Conservation (phyloP, 2,113 vertebrate species). For the Anoplopoma fimbria region DNA sequence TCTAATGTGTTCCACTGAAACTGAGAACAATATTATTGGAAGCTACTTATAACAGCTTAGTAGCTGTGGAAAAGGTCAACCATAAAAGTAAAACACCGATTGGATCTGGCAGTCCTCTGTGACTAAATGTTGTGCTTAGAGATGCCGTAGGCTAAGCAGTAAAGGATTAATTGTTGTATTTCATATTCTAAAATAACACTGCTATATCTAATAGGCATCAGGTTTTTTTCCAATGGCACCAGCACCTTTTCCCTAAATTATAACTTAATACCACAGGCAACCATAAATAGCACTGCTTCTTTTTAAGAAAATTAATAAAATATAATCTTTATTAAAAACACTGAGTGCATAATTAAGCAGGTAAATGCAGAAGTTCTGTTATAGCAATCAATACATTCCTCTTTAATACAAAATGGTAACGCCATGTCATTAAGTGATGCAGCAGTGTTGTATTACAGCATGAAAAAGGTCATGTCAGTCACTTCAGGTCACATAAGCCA, state of each 20-base stretch:
- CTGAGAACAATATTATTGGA: conserved; percentile 27
- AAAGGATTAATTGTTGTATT: not conserved
- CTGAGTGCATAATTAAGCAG: conserved; percentile 40
- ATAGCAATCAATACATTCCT: conserved; percentile 26
- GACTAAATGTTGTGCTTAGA: not conserved
- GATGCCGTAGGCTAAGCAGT: not conserved
- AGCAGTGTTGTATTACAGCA: conserved; percentile 20
- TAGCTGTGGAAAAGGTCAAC: conserved; percentile 36
- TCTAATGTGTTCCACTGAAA: conserved; percentile 46
- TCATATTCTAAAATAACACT: conserved; percentile 7
- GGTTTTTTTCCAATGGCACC: not conserved
- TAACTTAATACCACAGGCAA: not conserved
- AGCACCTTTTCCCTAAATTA: not conserved
- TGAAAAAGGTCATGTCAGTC: conserved; percentile 25
- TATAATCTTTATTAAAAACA: conserved; percentile 77
- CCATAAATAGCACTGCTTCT: not conserved
- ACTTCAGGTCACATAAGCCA: conserved; percentile 35
- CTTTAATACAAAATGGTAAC: conserved; percentile 12
- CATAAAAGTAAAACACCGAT: conserved; percentile 13
- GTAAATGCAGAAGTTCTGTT: conserved; percentile 27
- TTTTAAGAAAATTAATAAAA: conserved; percentile 70
- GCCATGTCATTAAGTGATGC: not conserved
- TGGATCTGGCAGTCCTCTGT: not conserved
- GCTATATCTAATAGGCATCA: not conserved
- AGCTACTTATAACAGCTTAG: conserved; percentile 35